phyloP scores from a whole-genome alignment of 30 jellyfish, hydroid and myxozoan genomes.

The Rhopilema esculentum region DNA sequence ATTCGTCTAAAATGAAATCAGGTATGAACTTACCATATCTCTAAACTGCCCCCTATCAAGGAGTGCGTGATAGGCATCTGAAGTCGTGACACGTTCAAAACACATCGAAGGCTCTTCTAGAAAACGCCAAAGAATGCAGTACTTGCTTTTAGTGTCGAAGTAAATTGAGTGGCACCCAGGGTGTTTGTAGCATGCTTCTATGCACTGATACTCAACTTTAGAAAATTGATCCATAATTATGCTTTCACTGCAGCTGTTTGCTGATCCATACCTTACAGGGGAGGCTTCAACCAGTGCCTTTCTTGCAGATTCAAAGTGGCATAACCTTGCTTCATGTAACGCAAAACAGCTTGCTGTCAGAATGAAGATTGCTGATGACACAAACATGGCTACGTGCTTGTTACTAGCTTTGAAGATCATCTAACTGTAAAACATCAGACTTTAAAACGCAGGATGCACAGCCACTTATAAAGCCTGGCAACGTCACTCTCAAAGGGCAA shows the following conservation, averaged over 20 bases:
- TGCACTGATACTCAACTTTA: neutral
- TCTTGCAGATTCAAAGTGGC: neutral
- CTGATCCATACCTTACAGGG: neutral
- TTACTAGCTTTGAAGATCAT: no score
- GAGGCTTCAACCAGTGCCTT: neutral
- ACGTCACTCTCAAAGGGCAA: neutral
- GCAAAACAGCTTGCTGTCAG: neutral
- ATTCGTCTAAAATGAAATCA: no score
- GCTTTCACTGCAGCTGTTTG: slow-evolving; percentile 1
- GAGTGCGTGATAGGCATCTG: neutral
- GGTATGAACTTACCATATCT: neutral
- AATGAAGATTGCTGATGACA: neutral
- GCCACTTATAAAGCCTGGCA: no score
- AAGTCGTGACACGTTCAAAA: neutral
- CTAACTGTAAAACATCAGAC: no score
- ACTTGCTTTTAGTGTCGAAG: neutral
- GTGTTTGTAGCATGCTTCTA: slow-evolving; percentile 10
- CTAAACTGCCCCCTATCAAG: slow-evolving; percentile 7
- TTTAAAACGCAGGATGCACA: no score
- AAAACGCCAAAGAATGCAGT: slow-evolving; percentile 5
- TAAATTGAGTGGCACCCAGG: slow-evolving; percentile 1
- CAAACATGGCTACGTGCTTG: no score
- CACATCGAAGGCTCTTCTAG: neutral
- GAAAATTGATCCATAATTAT: neutral
- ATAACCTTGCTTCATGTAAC: neutral